Conservation (phyloP, 2,888 invertebrate species). For the Fabriciana adippe region DNA sequence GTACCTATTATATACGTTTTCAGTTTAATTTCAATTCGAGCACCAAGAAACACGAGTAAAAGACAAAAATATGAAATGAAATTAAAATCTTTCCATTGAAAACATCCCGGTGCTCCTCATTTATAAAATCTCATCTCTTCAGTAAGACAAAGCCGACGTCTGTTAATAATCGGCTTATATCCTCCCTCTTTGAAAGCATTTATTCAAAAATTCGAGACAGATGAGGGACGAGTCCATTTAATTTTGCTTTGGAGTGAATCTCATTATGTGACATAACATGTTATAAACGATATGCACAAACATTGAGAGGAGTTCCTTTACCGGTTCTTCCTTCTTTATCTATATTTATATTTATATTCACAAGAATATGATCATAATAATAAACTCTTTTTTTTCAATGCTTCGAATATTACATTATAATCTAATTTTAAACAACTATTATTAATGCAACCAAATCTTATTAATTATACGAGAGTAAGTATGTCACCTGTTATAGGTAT, state of each 20-base stretch:
- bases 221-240: slow-evolving; percentile 46
- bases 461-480: no score
- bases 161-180: slow-evolving; percentile 67
- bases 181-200: slow-evolving; percentile 48
- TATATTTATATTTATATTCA: neutral
- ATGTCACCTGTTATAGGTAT: no score
- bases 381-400: neutral
- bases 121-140: slow-evolving; percentile 49
- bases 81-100: slow-evolving; percentile 44
- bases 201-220: slow-evolving; percentile 48
- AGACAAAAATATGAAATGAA: slow-evolving; percentile 33
- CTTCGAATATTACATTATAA: no score
- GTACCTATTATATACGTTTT: neutral
- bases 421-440: no score
- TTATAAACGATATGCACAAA: slow-evolving; percentile 32
- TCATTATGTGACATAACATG: slow-evolving; percentile 40
- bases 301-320: slow-evolving; percentile 3
- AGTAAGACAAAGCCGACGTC: slow-evolving; percentile 53
- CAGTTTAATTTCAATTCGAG: neutral
- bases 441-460: no score
- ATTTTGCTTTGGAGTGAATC: slow-evolving; percentile 46
- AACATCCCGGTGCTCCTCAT: slow-evolving; percentile 44
- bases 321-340: neutral
- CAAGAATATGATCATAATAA: neutral
- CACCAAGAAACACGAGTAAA: slow-evolving; percentile 8